Conservation (phyloP, 2,113 vertebrate species). For the Ictidomys tridecemlineatus region DNA sequence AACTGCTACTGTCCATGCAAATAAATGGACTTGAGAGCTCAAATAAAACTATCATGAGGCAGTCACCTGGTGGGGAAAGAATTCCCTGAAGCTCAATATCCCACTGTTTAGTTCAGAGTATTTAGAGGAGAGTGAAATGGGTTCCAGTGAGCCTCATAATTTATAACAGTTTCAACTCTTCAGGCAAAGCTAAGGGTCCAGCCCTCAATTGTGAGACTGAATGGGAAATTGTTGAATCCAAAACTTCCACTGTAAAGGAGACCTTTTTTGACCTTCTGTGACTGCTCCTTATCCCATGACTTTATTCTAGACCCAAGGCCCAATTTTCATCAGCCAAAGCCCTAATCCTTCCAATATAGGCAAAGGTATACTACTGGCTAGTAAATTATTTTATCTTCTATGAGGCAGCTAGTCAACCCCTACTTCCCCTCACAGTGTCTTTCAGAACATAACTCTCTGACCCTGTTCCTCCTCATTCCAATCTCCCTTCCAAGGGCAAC, state of each 20-base stretch:
- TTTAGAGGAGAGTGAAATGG: not conserved
- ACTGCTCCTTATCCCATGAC: not conserved
- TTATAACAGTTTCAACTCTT: not conserved
- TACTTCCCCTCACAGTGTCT: not conserved
- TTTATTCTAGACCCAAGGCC: not conserved
- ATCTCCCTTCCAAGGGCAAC: not conserved
- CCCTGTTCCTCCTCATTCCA: not conserved
- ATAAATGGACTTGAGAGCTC: not conserved
- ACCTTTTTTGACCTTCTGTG: not conserved
- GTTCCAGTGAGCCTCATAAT: not conserved
- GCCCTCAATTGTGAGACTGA: not conserved
- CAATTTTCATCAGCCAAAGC: not conserved
- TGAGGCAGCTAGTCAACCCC: not conserved
- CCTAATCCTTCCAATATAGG: not conserved
- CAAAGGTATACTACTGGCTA: not conserved
- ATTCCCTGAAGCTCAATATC: not conserved
- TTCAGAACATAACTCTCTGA: conserved; percentile 6
- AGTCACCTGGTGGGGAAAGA: not conserved
- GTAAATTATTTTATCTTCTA: conserved; percentile 24
- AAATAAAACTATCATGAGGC: conserved; percentile 23
- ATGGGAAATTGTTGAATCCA: not conserved
- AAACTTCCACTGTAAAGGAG: not conserved
- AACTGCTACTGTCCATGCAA: not conserved
- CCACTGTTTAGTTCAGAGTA: not conserved
- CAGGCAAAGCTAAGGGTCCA: not conserved